Conservation (phyloP, 1,140 invertebrate species). For the Drosophila equinoxialis region DNA sequence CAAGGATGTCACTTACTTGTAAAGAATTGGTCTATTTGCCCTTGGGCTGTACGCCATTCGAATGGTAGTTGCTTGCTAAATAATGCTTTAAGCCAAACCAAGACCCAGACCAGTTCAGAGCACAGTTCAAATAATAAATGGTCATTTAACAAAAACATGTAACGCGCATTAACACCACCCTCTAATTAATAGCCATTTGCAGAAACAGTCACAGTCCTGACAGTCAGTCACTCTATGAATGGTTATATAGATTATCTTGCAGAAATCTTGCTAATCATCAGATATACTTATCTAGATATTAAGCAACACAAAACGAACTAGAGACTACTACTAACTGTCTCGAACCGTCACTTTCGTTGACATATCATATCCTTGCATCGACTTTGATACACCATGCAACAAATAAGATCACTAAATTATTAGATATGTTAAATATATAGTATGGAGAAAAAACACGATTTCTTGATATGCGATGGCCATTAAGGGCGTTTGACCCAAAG, state of each 20-base stretch:
- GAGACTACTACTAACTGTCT: background rate
- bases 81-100: constrained; percentile 5
- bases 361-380: too few relatives aligned
- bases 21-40: constrained; percentile 49
- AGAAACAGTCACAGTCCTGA: background rate
- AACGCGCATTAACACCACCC: constrained; percentile 29
- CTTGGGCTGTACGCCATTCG: constrained; percentile 25
- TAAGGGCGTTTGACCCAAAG: too few relatives aligned
- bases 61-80: constrained; percentile 25
- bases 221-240: background rate
- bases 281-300: constrained; percentile 19
- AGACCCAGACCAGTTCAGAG: background rate
- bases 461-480: too few relatives aligned
- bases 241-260: background rate
- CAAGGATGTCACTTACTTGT: constrained; percentile 47
- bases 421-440: too few relatives aligned
- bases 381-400: too few relatives aligned
- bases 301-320: constrained; percentile 15
- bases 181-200: constrained; percentile 9
- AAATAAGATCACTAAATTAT: too few relatives aligned
- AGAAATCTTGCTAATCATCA: constrained; percentile 13
- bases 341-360: constrained; percentile 3
- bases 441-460: too few relatives aligned
- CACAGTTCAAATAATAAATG: constrained; percentile 23
- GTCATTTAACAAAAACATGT: constrained; percentile 35